phyloP scores from a whole-genome alignment of 1,140 invertebrate species.

The Lordiphosa collinella region DNA sequence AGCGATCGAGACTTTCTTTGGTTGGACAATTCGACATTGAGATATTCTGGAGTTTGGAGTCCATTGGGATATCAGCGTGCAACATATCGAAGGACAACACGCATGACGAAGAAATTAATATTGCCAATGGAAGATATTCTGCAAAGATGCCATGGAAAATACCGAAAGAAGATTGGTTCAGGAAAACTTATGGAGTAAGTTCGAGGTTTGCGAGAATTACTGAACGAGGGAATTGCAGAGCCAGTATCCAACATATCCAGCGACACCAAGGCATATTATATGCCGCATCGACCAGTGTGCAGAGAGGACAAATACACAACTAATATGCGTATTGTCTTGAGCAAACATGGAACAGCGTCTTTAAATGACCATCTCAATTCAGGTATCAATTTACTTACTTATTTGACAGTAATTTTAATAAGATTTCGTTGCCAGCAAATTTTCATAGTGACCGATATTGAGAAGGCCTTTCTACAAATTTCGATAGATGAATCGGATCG shows the following conservation, averaged over 20 bases:
- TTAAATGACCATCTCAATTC: background rate
- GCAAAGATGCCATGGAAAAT: slow-evolving; percentile 5
- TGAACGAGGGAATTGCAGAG: background rate
- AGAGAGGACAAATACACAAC: background rate
- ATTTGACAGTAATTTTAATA: slow-evolving; percentile 4
- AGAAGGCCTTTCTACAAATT: no score
- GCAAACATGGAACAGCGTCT: background rate
- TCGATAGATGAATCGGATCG: no score
- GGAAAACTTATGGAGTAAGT: background rate
- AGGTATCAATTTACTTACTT: slow-evolving; percentile 4
- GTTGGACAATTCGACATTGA: background rate
- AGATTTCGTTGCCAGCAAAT: slow-evolving; percentile 6
- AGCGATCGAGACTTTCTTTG: background rate
- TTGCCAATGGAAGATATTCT: slow-evolving; percentile 3
- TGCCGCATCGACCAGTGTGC: background rate
- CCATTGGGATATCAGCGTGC: background rate
- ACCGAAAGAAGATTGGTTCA: background rate
- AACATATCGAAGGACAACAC: background rate
- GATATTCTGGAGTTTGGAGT: no score
- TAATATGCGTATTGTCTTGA: background rate
- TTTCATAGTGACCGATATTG: background rate
- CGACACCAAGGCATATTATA: background rate
- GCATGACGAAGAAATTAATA: background rate
- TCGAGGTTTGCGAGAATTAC: no score
- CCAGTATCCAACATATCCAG: background rate